These are phyloP conservation scores for Pseudococcus longispinus DNA, from an alignment of 2,888 invertebrate species.

Conservation along the genomic window DNA sequence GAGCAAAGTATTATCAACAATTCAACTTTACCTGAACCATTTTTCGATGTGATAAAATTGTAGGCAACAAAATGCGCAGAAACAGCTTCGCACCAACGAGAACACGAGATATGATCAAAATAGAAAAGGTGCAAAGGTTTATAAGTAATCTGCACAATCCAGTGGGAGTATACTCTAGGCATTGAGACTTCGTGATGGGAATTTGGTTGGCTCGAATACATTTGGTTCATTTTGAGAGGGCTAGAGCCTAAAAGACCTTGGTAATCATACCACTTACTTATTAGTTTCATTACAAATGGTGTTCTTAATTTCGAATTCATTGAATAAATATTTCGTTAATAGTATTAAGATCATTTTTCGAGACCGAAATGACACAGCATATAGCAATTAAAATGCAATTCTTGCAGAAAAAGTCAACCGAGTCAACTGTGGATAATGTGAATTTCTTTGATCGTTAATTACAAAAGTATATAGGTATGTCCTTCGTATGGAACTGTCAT, in stretches of 20 bases:
- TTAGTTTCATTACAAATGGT: background rate
- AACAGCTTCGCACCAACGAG: background rate
- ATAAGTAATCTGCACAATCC: background rate
- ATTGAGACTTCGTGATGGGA: background rate
- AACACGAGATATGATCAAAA: background rate
- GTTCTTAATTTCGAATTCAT: slow-evolving; percentile 15
- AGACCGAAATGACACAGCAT: background rate
- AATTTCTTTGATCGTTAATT: slow-evolving; percentile 3
- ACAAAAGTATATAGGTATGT: background rate
- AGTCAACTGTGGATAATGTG: background rate
- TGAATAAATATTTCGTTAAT: slow-evolving; percentile 28
- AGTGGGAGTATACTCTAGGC: slow-evolving; percentile 10
- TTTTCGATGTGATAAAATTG: background rate
- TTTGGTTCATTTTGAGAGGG: background rate
- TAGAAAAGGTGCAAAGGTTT: background rate
- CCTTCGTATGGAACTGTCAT: background rate
- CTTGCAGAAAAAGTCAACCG: background rate
- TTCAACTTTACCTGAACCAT: background rate
- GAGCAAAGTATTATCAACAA: background rate
- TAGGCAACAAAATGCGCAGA: background rate
- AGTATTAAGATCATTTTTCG: background rate
- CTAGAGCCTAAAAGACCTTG: background rate
- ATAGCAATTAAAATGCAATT: slow-evolving; percentile 8
- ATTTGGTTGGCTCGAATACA: background rate
- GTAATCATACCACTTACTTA: background rate